A percentile compares a stretch with the other conserved stretches of the same genome.
These are phyloP conservation scores for Malacoraja senta DNA, from an alignment of 2,797 vertebrate genomes.

Conservation along the genomic window DNA sequence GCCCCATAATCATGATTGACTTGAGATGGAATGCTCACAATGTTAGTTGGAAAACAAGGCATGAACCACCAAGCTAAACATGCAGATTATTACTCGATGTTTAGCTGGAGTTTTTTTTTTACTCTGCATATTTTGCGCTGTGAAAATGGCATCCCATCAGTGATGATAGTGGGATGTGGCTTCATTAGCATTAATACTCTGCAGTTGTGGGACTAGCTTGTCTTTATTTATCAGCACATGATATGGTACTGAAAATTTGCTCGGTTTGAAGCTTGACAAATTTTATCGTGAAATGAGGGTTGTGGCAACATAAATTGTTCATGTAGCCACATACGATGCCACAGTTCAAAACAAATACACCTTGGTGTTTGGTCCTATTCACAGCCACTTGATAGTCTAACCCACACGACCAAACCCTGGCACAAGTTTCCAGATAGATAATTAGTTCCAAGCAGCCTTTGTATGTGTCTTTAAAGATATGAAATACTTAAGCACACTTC, in stretches of 20 bases:
- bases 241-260: neutral
- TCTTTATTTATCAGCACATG: neutral
- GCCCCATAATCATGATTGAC: neutral
- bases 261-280: neutral
- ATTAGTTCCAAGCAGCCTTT: neutral
- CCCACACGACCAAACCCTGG: neutral
- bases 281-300: neutral
- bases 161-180: neutral
- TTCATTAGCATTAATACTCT: neutral
- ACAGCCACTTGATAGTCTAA: too few species aligned
- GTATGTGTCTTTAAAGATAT: neutral
- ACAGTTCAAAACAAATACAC: neutral
- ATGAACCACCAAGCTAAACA: neutral
- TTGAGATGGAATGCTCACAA: neutral
- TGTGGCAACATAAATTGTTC: neutral
- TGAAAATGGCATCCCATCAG: neutral
- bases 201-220: neutral
- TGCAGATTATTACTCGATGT: neutral
- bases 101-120: neutral
- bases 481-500: neutral
- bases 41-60: neutral
- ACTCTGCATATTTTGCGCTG: neutral
- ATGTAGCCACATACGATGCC: neutral
- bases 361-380: neutral
- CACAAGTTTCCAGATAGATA: neutral